A percentile compares a stretch with the other conserved stretches of the same genome.
Evolutionary conservation across 2,888 invertebrate species (phyloP).

Genomic region (Fabriciana adippe): DNA sequence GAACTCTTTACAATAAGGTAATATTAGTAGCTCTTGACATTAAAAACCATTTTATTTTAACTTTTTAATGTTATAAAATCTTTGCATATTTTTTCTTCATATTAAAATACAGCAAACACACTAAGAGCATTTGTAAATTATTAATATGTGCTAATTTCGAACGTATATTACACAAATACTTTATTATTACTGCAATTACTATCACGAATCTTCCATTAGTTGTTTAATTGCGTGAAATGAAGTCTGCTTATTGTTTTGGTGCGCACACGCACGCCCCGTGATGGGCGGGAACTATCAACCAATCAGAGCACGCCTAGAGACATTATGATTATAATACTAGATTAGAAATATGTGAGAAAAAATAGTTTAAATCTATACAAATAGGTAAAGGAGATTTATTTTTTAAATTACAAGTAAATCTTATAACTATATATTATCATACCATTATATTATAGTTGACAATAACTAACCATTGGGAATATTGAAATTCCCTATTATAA

Average conservation of each 20-base stretch:
- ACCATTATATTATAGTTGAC: no score
- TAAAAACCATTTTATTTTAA: no score
- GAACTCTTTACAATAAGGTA: no score
- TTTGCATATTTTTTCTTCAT: no score
- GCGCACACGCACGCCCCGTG: conserved; percentile 49
- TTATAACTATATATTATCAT: no score
- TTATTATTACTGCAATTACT: conserved; percentile 36
- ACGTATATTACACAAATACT: conserved; percentile 19
- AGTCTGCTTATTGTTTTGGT: conserved; percentile 56
- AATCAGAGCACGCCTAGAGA: conserved; percentile 49
- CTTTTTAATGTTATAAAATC: no score
- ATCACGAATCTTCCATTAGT: conserved; percentile 40
- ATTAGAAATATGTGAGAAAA: conserved; percentile 23
- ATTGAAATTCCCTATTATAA: no score
- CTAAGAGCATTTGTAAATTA: not conserved
- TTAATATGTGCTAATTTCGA: conserved; percentile 17
- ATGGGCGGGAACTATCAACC: conserved; percentile 58
- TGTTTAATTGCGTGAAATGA: conserved; percentile 46
- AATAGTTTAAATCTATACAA: not conserved
- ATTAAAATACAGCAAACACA: not conserved
- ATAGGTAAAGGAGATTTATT: no score
- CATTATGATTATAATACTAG: conserved; percentile 29
- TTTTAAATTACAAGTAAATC: no score
- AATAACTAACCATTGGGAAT: no score
- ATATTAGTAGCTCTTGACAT: no score